These are phyloP conservation scores for Melinaea marsaeus DNA, from an alignment of 2,888 invertebrate genomes.

Conservation along the genomic window DNA sequence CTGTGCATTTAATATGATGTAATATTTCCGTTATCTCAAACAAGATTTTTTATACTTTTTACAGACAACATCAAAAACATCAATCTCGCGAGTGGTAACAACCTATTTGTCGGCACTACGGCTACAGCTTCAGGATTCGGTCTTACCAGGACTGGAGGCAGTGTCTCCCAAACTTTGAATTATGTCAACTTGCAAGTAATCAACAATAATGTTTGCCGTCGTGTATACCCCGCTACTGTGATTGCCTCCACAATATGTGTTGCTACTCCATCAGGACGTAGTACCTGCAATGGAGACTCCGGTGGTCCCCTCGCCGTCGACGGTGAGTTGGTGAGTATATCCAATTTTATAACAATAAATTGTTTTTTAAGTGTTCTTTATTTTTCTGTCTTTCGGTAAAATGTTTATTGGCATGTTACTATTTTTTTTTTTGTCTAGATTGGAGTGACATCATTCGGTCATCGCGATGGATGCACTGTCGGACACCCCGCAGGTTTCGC, in stretches of 20 bases:
- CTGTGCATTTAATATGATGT: neutral
- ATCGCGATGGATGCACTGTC: slow-evolving; percentile 38
- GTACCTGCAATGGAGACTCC: slow-evolving; percentile 57
- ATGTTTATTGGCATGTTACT: too few relatives aligned
- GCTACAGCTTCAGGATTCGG: slow-evolving; percentile 31
- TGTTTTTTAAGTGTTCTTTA: too few relatives aligned
- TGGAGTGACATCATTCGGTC: slow-evolving; percentile 43
- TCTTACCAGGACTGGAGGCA: slow-evolving; percentile 1
- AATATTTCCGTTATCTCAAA: too few relatives aligned
- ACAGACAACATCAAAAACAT: slow-evolving; percentile 46
- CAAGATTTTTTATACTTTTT: slow-evolving; percentile 9
- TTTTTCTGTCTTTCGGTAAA: too few relatives aligned
- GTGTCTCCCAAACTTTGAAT: slow-evolving; percentile 21
- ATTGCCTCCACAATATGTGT: slow-evolving; percentile 49
- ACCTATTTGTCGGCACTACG: slow-evolving; percentile 23
- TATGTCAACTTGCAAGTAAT: slow-evolving; percentile 43
- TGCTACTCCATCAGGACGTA: slow-evolving; percentile 43
- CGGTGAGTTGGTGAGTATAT: slow-evolving; percentile 10
- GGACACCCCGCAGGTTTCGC: slow-evolving; percentile 44
- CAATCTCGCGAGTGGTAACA: slow-evolving; percentile 39
- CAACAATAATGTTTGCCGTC: slow-evolving; percentile 48
- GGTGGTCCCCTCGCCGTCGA: slow-evolving; percentile 43
- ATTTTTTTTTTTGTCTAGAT: slow-evolving; percentile 10
- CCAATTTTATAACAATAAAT: too few relatives aligned
- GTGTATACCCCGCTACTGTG: slow-evolving; percentile 46